These are phyloP conservation scores for Pyralis farinalis DNA, from an alignment of 2,888 invertebrate species.

Conservation along the genomic window DNA sequence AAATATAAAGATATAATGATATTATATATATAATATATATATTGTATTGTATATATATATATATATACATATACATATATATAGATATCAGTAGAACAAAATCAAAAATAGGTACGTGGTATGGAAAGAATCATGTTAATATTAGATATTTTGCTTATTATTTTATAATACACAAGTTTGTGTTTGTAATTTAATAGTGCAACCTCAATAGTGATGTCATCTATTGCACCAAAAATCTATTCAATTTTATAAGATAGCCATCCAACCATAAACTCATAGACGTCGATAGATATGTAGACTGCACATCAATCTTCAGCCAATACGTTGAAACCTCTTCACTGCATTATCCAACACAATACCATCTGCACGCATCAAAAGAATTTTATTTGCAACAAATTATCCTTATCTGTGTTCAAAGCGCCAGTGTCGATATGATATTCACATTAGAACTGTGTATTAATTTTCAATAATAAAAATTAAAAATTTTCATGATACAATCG, in stretches of 20 bases:
- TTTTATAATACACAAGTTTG: too few relatives aligned
- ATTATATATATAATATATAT: too few relatives aligned
- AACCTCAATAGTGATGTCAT: neutral
- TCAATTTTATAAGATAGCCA: constrained; percentile 10
- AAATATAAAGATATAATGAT: too few relatives aligned
- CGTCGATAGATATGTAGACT: neutral
- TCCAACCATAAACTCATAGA: constrained; percentile 16
- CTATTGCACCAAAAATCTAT: neutral
- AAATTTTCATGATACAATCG: constrained; percentile 9
- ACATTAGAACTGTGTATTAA: constrained; percentile 9
- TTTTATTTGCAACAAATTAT: constrained; percentile 68
- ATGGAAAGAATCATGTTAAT: too few relatives aligned
- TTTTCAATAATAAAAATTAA: constrained; percentile 1
- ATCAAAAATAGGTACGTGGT: too few relatives aligned
- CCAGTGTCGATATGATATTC: constrained; percentile 26
- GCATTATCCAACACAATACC: constrained; percentile 16
- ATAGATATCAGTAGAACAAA: too few relatives aligned
- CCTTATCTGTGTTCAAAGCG: constrained; percentile 58
- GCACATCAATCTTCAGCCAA: constrained; percentile 17
- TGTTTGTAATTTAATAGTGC: too few relatives aligned
- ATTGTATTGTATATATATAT: too few relatives aligned
- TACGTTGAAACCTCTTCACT: constrained; percentile 17
- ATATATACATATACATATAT: too few relatives aligned
- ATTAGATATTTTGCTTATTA: too few relatives aligned
- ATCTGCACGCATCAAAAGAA: constrained; percentile 26